Evolutionary conservation across 2,797 vertebrate species (phyloP).

Genomic region (Knipowitschia caucasica): DNA sequence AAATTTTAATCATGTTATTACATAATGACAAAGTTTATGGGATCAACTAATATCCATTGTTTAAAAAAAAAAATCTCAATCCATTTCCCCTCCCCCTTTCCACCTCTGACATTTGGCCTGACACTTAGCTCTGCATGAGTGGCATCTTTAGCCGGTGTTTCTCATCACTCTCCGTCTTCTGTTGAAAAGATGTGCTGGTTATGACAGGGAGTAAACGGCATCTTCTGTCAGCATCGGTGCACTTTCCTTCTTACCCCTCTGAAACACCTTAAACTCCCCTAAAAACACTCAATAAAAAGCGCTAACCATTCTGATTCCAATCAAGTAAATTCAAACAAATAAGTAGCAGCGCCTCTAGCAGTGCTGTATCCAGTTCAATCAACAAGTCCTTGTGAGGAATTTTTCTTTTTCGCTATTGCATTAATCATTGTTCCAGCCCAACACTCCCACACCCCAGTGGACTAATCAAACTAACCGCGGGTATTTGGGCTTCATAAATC

Average conservation of each 20-base stretch:
- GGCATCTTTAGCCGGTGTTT: constrained; percentile 42
- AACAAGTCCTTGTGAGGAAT: constrained; percentile 40
- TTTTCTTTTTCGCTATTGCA: constrained; percentile 40
- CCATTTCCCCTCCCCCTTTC: background rate
- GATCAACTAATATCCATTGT: too few species aligned
- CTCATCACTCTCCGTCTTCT: constrained; percentile 45
- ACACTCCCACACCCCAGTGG: constrained; percentile 57
- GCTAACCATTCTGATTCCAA: constrained; percentile 56
- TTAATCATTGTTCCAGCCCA: constrained; percentile 57
- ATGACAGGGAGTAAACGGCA: constrained; percentile 64
- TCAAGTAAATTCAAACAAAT: constrained; percentile 39
- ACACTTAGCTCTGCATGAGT: constrained; percentile 44
- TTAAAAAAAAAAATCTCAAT: too few species aligned
- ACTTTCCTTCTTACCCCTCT: constrained; percentile 49
- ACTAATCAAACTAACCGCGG: constrained; percentile 63
- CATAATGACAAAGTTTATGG: too few species aligned
- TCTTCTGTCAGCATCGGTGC: constrained; percentile 65
- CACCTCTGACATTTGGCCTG: constrained; percentile 21
- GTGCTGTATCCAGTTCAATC: constrained; percentile 51
- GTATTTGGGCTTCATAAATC: constrained; percentile 62
- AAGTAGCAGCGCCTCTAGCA: constrained; percentile 29
- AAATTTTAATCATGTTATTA: too few species aligned
- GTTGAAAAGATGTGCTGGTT: constrained; percentile 65
- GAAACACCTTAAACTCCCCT: constrained; percentile 18
- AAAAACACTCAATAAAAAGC: constrained; percentile 16